phyloP scores from a whole-genome alignment of 2,888 invertebrate genomes.

The Andrena dorsata region DNA sequence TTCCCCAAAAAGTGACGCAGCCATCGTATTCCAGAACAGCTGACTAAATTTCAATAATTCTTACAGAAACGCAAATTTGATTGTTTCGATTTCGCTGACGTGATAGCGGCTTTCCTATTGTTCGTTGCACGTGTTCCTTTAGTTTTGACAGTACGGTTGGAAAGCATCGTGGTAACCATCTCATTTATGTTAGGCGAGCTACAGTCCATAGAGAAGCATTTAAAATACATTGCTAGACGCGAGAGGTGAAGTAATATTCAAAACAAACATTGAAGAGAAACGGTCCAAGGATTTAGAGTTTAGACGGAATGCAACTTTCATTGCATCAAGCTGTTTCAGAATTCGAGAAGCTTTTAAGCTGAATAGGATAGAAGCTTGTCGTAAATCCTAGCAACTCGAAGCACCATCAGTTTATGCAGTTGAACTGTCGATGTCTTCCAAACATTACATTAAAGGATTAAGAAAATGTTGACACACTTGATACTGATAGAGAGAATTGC shows the following conservation, averaged over 20 bases:
- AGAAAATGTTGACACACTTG: too few species aligned
- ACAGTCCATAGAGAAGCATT: slow-evolving; percentile 9
- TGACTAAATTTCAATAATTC: slow-evolving; percentile 13
- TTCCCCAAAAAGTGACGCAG: slow-evolving; percentile 1
- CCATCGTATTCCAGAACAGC: slow-evolving; percentile 9
- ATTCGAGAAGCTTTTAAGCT: background rate
- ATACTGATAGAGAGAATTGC: too few species aligned
- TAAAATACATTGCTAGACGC: slow-evolving; percentile 3
- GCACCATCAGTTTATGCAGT: background rate
- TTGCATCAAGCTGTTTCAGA: background rate
- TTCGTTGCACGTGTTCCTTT: slow-evolving; percentile 1
- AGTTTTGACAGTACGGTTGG: background rate
- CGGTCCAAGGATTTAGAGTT: background rate
- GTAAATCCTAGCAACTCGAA: background rate
- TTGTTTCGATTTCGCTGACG: slow-evolving; percentile 5
- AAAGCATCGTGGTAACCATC: background rate
- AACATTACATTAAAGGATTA: background rate
- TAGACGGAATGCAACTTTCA: background rate
- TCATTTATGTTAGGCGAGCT: background rate
- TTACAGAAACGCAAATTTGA: slow-evolving; percentile 22
- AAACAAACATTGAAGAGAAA: slow-evolving; percentile 8
- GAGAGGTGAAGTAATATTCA: background rate
- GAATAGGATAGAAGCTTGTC: background rate
- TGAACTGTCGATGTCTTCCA: background rate
- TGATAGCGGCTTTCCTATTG: background rate